phyloP scores from a whole-genome alignment of 2,113 vertebrate species.

The Chionomys nivalis region DNA sequence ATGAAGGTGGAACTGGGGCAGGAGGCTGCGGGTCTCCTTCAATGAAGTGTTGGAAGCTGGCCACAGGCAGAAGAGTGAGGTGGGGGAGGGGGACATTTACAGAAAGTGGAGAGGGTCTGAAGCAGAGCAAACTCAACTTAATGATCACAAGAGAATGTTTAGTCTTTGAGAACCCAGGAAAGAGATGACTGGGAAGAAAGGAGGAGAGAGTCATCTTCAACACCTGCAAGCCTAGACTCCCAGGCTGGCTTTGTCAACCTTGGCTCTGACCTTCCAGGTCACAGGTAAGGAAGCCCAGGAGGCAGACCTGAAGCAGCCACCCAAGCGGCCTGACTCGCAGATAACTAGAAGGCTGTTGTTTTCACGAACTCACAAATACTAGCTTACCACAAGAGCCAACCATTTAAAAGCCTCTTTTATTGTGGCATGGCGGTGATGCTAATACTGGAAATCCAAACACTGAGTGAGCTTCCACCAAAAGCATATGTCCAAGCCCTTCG shows the following conservation, averaged over 20 bases:
- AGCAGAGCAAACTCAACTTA: neutral
- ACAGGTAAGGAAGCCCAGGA: constrained; percentile 14
- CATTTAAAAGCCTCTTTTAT: constrained; percentile 55
- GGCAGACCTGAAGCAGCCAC: neutral
- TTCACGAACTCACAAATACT: constrained; percentile 61
- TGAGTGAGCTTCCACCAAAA: constrained; percentile 49
- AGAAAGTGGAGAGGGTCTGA: neutral
- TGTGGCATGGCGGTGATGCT: constrained; percentile 1
- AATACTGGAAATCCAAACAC: constrained; percentile 64
- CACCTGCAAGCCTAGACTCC: neutral
- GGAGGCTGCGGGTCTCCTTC: constrained; percentile 21
- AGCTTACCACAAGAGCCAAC: constrained; percentile 37
- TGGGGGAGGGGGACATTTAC: neutral
- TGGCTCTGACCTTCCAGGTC: neutral
- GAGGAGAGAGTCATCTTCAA: neutral
- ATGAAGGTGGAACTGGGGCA: neutral
- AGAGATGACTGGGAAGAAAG: neutral
- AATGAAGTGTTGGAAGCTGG: neutral
- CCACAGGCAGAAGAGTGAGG: neutral
- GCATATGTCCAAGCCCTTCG: constrained; percentile 74
- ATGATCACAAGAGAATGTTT: neutral
- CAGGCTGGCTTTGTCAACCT: neutral
- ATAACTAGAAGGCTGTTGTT: constrained; percentile 58
- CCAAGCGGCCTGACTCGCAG: neutral
- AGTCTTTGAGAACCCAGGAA: neutral